These are phyloP conservation scores for Cynopterus brachyotis DNA, from an alignment of 2,113 vertebrate species.

Conservation along the genomic window DNA sequence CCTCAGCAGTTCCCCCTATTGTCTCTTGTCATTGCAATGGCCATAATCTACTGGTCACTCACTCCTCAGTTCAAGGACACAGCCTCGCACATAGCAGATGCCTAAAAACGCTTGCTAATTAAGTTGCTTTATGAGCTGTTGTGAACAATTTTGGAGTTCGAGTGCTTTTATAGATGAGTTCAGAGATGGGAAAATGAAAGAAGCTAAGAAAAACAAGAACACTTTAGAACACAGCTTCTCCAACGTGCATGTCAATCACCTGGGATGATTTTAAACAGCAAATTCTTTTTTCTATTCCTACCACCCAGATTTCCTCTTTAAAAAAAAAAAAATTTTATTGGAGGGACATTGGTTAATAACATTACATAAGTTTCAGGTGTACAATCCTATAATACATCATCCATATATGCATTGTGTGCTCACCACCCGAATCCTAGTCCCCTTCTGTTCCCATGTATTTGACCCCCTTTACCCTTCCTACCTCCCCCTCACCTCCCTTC, in stretches of 20 bases:
- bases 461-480: background rate
- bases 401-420: background rate
- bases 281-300: background rate
- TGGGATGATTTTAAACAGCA: background rate
- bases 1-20: accelerated
- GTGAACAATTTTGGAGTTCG: background rate
- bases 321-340: background rate
- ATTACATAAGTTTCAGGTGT: background rate
- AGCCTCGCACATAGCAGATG: accelerated
- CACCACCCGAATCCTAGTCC: background rate
- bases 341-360: background rate
- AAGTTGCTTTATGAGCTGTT: background rate
- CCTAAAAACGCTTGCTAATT: background rate
- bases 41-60: too few species aligned
- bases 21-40: background rate
- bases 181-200: background rate
- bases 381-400: too few species aligned
- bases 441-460: too few species aligned
- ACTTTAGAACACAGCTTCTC: background rate
- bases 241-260: accelerated
- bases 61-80: background rate
- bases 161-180: background rate
- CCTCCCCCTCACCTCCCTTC: background rate
- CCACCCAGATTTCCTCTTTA: background rate
- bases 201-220: background rate